Evolutionary conservation across 1,140 invertebrate species (phyloP).

Genomic region (Panulirus ornatus): DNA sequence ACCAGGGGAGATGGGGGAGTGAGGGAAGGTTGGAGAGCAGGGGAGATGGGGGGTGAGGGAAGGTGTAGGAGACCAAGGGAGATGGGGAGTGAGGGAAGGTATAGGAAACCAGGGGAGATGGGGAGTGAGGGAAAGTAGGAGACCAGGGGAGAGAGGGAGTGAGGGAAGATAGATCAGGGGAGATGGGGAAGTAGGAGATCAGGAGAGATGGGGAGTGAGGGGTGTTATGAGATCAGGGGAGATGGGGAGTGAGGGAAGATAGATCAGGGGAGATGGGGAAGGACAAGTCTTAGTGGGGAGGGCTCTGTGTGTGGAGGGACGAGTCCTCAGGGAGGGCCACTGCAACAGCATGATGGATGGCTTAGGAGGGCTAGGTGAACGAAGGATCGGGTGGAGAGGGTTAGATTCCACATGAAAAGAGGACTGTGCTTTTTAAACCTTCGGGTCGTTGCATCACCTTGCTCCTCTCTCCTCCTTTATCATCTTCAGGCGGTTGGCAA

Average conservation of each 20-base stretch:
- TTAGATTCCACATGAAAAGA: too few relatives aligned
- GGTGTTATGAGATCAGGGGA: background rate
- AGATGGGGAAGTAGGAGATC: conserved; percentile 11
- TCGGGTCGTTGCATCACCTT: too few relatives aligned
- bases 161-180: conserved; percentile 27
- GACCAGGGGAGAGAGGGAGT: conserved; percentile 4
- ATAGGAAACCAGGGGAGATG: background rate
- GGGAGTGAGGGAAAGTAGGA: background rate
- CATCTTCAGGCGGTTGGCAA: too few relatives aligned
- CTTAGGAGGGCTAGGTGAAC: too few relatives aligned
- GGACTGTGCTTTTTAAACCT: too few relatives aligned
- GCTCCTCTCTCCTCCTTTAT: too few relatives aligned
- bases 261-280: background rate
- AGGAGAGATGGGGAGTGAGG: conserved; percentile 24
- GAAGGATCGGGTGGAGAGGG: too few relatives aligned
- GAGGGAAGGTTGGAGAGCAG: too few relatives aligned
- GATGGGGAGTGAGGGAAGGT: background rate
- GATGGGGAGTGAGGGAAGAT: background rate
- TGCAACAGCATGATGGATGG: too few relatives aligned
- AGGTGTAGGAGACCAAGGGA: too few relatives aligned
- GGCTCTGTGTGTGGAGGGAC: background rate
- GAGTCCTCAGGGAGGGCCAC: too few relatives aligned
- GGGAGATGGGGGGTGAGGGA: too few relatives aligned
- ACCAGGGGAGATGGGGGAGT: background rate
- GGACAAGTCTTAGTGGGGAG: background rate